phyloP scores from a whole-genome alignment of 2,888 invertebrate species.

The Agrilus biguttatus region DNA sequence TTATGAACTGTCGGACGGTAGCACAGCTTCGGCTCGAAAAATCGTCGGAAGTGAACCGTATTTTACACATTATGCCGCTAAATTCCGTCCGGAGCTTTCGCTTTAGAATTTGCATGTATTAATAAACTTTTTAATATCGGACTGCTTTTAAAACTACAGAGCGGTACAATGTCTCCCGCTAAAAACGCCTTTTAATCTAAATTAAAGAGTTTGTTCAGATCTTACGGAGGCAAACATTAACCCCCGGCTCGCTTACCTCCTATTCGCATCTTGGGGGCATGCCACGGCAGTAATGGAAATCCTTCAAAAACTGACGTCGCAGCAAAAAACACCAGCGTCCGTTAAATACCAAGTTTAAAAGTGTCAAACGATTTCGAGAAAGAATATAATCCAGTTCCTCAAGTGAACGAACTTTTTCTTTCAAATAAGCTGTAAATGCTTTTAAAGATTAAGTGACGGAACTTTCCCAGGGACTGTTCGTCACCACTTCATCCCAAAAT shows the following conservation, averaged over 20 bases:
- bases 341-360: constrained; percentile 24
- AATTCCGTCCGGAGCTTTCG: constrained; percentile 2
- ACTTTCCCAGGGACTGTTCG: not conserved
- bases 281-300: constrained; percentile 16
- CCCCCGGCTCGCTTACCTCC: constrained; percentile 6
- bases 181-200: not conserved
- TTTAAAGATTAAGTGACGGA: not conserved
- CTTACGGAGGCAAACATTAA: constrained; percentile 6
- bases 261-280: constrained; percentile 9
- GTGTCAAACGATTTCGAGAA: constrained; percentile 12
- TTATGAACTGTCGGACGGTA: too few species aligned
- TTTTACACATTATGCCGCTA: too few species aligned
- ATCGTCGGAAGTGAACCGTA: too few species aligned
- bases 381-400: not conserved
- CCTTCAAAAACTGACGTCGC: constrained; percentile 18
- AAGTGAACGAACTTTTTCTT: constrained; percentile 8
- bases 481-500: too few species aligned
- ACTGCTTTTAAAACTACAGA: constrained; percentile 14
- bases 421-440: constrained; percentile 8
- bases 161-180: not conserved
- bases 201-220: constrained; percentile 3
- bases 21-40: too few species aligned
- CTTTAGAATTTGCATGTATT: constrained; percentile 21
- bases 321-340: constrained; percentile 17
- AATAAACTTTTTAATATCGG: constrained; percentile 22